Conservation (phyloP, 2,888 invertebrate species). For the Tetrapedia diversipes region DNA sequence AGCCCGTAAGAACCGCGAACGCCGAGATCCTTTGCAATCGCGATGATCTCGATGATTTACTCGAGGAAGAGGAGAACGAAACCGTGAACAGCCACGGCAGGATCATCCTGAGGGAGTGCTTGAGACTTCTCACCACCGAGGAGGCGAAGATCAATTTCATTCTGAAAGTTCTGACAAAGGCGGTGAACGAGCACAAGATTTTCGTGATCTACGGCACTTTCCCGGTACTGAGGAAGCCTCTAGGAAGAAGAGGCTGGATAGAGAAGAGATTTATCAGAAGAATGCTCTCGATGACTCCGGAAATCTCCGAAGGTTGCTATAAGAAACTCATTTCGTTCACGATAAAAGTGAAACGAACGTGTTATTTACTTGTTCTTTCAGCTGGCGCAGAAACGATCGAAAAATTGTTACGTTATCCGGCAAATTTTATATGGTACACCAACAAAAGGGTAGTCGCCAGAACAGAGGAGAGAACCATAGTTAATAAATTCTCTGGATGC, state of each 20-base stretch:
- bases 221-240: conserved; percentile 52
- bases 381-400: conserved; percentile 58
- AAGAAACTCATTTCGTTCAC: not conserved
- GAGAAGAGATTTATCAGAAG: conserved; percentile 61
- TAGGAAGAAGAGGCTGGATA: conserved; percentile 58
- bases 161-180: conserved; percentile 56
- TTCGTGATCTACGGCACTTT: conserved; percentile 59
- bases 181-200: conserved; percentile 56
- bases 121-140: conserved; percentile 49
- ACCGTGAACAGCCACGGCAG: conserved; percentile 38
- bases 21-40: conserved; percentile 63
- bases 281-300: conserved; percentile 48
- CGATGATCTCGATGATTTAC: conserved; percentile 52
- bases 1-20: conserved; percentile 42
- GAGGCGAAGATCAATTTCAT: conserved; percentile 55
- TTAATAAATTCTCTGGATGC: conserved; percentile 65
- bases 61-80: conserved; percentile 39
- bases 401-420: conserved; percentile 51
- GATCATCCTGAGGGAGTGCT: conserved; percentile 57
- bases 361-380: conserved; percentile 5
- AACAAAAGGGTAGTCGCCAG: conserved; percentile 38
- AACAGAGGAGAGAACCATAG: conserved; percentile 54
- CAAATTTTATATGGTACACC: conserved; percentile 61
- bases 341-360: not conserved
- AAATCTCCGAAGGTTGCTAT: conserved; percentile 46